phyloP scores from a whole-genome alignment of 2,113 vertebrate species.

The Plecturocebus donacophilus region DNA sequence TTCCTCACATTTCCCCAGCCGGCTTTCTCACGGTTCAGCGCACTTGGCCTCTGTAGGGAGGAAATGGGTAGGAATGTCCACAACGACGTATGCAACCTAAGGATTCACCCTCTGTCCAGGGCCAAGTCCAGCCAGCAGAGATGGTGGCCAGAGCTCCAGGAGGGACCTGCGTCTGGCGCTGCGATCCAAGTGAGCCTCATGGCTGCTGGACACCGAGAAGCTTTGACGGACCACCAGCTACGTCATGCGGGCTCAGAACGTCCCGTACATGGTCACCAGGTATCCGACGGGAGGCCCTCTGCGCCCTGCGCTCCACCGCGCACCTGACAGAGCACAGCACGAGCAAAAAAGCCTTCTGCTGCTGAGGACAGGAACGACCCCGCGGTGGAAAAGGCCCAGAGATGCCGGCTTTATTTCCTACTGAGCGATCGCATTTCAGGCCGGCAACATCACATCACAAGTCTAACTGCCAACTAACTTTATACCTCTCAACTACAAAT shows the following conservation, averaged over 20 bases:
- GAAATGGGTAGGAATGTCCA: background rate
- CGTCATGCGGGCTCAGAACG: background rate
- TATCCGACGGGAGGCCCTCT: background rate
- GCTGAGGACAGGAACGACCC: conserved; percentile 16
- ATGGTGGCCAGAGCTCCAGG: background rate
- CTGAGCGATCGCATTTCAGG: conserved; percentile 55
- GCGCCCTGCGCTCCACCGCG: background rate
- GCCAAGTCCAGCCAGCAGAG: background rate
- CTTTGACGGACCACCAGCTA: background rate
- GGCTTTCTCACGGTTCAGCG: background rate
- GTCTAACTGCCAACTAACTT: conserved; percentile 61
- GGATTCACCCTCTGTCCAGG: background rate
- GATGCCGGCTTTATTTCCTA: conserved; percentile 69
- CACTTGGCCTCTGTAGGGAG: background rate
- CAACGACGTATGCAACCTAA: background rate
- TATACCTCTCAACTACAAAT: conserved; percentile 65
- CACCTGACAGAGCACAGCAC: background rate
- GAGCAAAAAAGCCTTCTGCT: background rate
- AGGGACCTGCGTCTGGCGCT: background rate
- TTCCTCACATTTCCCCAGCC: background rate
- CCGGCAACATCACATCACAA: conserved; percentile 37
- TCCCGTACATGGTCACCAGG: background rate
- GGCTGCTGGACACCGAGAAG: background rate
- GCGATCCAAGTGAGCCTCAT: background rate
- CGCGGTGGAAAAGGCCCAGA: conserved; percentile 19